Conservation (phyloP, 2,888 invertebrate species). For the Xestia c-nigrum region DNA sequence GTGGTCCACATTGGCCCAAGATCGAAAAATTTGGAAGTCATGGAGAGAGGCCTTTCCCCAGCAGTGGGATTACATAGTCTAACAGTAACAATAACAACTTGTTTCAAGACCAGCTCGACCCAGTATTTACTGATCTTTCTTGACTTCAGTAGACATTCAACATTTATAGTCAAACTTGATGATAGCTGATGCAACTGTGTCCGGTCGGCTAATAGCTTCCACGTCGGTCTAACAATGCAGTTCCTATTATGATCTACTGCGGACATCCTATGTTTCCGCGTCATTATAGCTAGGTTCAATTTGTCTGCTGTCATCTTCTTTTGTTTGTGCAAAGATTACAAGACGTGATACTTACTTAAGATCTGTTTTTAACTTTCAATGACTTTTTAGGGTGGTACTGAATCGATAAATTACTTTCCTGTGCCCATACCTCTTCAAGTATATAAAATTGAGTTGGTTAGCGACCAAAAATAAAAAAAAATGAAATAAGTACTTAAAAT, state of each 20-base stretch:
- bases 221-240: constrained; percentile 26
- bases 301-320: neutral
- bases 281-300: constrained; percentile 2
- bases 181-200: neutral
- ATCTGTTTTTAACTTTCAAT: neutral
- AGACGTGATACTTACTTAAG: neutral
- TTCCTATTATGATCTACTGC: constrained; percentile 10
- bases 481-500: no score
- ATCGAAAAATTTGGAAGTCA: no score
- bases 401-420: no score
- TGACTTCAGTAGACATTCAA: neutral
- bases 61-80: no score
- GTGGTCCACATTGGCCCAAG: no score
- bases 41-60: no score
- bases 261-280: constrained; percentile 19
- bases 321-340: neutral
- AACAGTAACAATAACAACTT: neutral
- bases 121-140: neutral
- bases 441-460: no score
- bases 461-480: no score
- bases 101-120: neutral
- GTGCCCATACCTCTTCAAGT: no score
- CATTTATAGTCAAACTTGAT: neutral
- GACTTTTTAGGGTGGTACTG: neutral
- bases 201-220: constrained; percentile 18